Percentiles rank a stretch among this genome's conserved stretches.
Conservation (phyloP, 2,888 invertebrate species). For the Phania funesta region DNA sequence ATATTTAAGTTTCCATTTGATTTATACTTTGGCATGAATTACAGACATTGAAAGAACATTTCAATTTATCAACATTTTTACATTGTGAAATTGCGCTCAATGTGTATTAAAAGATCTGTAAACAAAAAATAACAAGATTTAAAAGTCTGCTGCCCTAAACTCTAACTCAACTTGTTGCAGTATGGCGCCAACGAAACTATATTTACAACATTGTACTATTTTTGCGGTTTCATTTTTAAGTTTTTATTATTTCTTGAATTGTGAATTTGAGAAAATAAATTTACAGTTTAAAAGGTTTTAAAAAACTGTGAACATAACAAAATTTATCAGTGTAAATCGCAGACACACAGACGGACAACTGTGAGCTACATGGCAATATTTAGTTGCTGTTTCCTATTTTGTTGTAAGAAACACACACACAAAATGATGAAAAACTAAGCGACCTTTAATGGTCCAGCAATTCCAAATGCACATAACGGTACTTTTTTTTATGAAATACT, state of each 20-base stretch:
- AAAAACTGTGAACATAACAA: slow-evolving; percentile 35
- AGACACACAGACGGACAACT: slow-evolving; percentile 26
- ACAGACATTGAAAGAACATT: neutral
- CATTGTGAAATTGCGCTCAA: neutral
- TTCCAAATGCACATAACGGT: slow-evolving; percentile 68
- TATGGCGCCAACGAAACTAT: slow-evolving; percentile 49
- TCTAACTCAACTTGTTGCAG: slow-evolving; percentile 41
- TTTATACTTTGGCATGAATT: neutral
- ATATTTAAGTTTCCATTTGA: no score
- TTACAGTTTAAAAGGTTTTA: slow-evolving; percentile 38
- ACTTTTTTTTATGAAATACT: slow-evolving; percentile 61
- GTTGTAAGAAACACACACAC: slow-evolving; percentile 57
- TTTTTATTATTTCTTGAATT: slow-evolving; percentile 26
- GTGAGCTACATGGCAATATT: slow-evolving; percentile 41
- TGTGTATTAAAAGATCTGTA: neutral
- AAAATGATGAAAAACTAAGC: slow-evolving; percentile 71
- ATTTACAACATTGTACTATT: slow-evolving; percentile 14
- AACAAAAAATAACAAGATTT: slow-evolving; percentile 6
- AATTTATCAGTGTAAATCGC: slow-evolving; percentile 55
- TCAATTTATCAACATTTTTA: neutral
- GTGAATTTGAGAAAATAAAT: slow-evolving; percentile 21
- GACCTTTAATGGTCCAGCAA: slow-evolving; percentile 79
- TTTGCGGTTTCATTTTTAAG: neutral
- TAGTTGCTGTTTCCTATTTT: slow-evolving; percentile 57
- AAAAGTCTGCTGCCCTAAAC: slow-evolving; percentile 46